phyloP scores from a whole-genome alignment of 2,113 vertebrate species.

The Pachycephala philippinensis region DNA sequence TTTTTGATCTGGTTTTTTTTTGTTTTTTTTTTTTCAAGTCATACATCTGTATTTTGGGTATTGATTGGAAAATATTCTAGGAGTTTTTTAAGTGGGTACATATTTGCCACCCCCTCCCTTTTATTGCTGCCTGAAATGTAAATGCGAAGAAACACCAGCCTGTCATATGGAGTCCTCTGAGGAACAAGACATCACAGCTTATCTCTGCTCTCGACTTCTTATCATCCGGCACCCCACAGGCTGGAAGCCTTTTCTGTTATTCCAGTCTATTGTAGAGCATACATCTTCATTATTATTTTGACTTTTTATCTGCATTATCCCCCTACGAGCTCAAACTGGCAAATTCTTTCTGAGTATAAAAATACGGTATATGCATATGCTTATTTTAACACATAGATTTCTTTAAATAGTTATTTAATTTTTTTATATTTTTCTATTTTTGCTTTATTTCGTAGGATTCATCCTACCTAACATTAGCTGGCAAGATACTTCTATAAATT shows the following conservation, averaged over 20 bases:
- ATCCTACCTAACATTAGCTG: neutral
- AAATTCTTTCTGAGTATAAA: neutral
- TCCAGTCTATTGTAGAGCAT: neutral
- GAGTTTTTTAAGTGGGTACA: neutral
- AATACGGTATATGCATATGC: neutral
- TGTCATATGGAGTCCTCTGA: constrained; percentile 5
- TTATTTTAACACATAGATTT: neutral
- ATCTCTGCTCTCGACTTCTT: constrained; percentile 30
- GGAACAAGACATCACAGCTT: constrained; percentile 46
- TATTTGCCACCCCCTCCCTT: neutral
- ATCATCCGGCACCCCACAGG: neutral
- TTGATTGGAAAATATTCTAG: neutral
- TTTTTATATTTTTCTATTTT: neutral
- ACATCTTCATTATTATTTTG: neutral
- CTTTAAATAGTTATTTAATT: neutral
- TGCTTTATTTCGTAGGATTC: neutral
- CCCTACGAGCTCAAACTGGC: neutral
- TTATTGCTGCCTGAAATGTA: constrained; percentile 29
- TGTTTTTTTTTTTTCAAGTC: neutral
- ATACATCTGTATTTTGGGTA: neutral
- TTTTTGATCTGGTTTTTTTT: neutral
- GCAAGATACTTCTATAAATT: neutral
- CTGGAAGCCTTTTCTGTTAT: neutral
- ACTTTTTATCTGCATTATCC: neutral
- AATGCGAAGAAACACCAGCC: constrained; percentile 49